phyloP scores from a whole-genome alignment of 2,888 invertebrate species.

The Napeogenes inachia region DNA sequence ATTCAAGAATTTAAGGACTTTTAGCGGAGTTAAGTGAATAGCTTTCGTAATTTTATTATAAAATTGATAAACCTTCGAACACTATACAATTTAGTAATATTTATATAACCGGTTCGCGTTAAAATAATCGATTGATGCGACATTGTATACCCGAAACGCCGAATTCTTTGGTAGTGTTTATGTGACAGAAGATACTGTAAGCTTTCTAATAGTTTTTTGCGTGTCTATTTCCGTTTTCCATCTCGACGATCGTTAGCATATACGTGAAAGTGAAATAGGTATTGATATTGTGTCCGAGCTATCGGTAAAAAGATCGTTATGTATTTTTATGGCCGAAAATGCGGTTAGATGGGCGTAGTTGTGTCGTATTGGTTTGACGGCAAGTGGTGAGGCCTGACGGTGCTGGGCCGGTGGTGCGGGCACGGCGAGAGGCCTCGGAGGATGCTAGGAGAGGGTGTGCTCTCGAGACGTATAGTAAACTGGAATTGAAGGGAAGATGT shows the following conservation, averaged over 20 bases:
- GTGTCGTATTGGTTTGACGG: conserved; percentile 47
- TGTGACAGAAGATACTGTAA: conserved; percentile 76
- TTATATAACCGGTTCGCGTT: conserved; percentile 48
- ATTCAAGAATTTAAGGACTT: conserved; percentile 79
- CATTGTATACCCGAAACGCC: conserved; percentile 57
- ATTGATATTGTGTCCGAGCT: conserved; percentile 49
- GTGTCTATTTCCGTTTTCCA: conserved; percentile 76
- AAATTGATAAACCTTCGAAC: conserved; percentile 61
- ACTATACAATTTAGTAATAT: conserved; percentile 47
- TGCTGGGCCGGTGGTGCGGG: conserved; percentile 59
- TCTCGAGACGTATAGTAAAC: conserved; percentile 68
- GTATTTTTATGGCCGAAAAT: conserved; percentile 69
- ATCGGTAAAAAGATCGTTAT: conserved; percentile 52
- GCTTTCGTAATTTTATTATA: conserved; percentile 69
- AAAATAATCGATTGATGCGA: conserved; percentile 50
- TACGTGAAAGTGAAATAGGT: conserved; percentile 71
- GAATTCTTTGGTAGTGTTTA: conserved; percentile 75
- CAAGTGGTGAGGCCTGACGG: conserved; percentile 60
- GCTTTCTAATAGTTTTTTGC: conserved; percentile 78
- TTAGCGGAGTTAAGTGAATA: conserved; percentile 68
- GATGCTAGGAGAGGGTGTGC: conserved; percentile 67
- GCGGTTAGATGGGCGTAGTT: conserved; percentile 76
- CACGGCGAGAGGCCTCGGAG: conserved; percentile 59
- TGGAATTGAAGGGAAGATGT: conserved; percentile 80
- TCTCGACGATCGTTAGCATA: conserved; percentile 71